These are phyloP conservation scores for Alsophila aescularia DNA, from an alignment of 2,888 invertebrate genomes.

Conservation along the genomic window DNA sequence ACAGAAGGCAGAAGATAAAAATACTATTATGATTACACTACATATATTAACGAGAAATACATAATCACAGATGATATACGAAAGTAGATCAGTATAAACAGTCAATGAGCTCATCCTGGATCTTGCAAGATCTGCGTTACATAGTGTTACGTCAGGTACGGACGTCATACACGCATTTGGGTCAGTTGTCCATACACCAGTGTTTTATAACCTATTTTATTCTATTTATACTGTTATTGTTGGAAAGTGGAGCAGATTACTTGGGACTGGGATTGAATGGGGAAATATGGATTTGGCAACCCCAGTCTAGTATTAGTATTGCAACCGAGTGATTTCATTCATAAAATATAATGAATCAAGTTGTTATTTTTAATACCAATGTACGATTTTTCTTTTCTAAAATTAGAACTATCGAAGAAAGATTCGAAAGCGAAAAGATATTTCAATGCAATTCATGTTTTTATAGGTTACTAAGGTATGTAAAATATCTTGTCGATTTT, in stretches of 20 bases:
- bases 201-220: slow-evolving; percentile 72
- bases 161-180: slow-evolving; percentile 74
- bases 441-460: background rate
- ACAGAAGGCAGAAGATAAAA: background rate
- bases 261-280: slow-evolving; percentile 41
- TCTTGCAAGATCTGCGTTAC: slow-evolving; percentile 48
- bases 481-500: too few relatives aligned
- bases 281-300: slow-evolving; percentile 36
- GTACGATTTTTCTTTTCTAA: background rate
- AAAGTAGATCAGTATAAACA: slow-evolving; percentile 58
- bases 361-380: background rate
- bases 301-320: slow-evolving; percentile 25
- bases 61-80: slow-evolving; percentile 32
- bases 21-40: slow-evolving; percentile 25
- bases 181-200: slow-evolving; percentile 72
- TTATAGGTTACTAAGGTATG: too few relatives aligned
- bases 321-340: slow-evolving; percentile 26
- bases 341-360: slow-evolving; percentile 14
- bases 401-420: background rate
- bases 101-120: slow-evolving; percentile 57
- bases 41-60: slow-evolving; percentile 29
- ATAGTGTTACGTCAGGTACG: slow-evolving; percentile 67
- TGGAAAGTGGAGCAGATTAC: slow-evolving; percentile 56
- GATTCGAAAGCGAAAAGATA: background rate
- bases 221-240: slow-evolving; percentile 62